These are phyloP conservation scores for Rynchops niger DNA, from an alignment of 2,113 vertebrate genomes.

Conservation along the genomic window DNA sequence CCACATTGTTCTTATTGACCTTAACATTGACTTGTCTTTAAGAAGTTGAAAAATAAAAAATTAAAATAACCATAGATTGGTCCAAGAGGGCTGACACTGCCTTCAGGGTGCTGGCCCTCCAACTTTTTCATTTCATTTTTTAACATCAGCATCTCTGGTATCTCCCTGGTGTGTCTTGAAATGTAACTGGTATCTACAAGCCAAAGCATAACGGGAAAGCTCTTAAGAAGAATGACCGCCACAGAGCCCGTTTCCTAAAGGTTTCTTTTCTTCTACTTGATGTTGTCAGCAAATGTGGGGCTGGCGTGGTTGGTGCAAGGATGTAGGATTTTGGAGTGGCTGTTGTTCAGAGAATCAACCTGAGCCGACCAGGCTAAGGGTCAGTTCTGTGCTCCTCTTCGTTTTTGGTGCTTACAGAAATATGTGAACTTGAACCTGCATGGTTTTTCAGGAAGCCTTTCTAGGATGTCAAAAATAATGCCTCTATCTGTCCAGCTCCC, in stretches of 20 bases:
- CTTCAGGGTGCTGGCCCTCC: neutral
- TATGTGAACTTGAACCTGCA: rapidly evolving
- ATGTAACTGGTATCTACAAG: neutral
- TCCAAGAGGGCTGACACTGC: neutral
- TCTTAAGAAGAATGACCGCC: neutral
- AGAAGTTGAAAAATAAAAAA: neutral
- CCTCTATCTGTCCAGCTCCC: neutral
- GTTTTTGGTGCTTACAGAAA: neutral
- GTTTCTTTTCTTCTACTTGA: neutral
- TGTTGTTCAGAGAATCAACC: neutral
- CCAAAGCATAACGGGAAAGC: neutral
- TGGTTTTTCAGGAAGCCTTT: neutral
- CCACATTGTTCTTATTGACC: neutral
- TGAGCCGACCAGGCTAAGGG: neutral
- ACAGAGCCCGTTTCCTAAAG: neutral
- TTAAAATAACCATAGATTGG: neutral
- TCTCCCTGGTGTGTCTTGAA: neutral
- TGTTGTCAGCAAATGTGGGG: neutral
- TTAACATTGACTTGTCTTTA: neutral
- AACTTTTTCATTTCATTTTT: neutral
- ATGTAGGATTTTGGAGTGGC: neutral
- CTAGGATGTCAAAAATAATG: neutral
- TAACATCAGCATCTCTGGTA: neutral
- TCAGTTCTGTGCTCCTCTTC: neutral
- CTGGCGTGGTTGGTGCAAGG: no score